Base-by-base conservation (phyloP, 2,797 vertebrate genomes). In the Carduelis carduelis region DNA sequence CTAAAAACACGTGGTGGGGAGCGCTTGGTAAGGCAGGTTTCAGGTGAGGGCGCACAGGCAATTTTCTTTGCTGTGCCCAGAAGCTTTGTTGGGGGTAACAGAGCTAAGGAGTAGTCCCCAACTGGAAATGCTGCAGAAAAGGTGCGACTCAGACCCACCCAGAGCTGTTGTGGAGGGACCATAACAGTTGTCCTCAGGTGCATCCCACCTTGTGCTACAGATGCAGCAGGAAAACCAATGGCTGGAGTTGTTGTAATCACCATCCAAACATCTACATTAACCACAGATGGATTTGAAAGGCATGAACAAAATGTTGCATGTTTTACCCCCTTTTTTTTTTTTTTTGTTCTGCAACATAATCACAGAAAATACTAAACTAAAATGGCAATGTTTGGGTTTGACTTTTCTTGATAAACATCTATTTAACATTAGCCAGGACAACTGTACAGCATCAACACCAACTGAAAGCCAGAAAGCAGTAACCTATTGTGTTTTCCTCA, bases 131-230 rank as follows among this genome's bases (percentile, higher is more conserved):
- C 9, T 61, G 57, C 65, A 76, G 69, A 39, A 55, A 71, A 46
- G 43, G 34, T 11, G 24, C 74, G 81, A 47, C 69, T 61, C 44
- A 60, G 35, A 37, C 30, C 70, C 75, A 60, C 43, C 7, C 37
- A 3, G 32, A 76, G 47, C n/a, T 65, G 55, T 12, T 49, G 27
- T 55, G 61, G 46, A 57, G 53, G 46, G 30, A 71, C 24, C 2
- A 0, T 23, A 60, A 23, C n/a, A 32, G 27, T 8, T 0, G 0
- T 32, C 41, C 35, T 39, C 0, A 7, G 23, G 9, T n/a, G 7
- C 32, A 89, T 74, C 60, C 56, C 35, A 57, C 30, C 14, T 70
- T 46, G 57, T 89, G 43, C 87, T 53, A 11, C 0, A 1, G 34
- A 17, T 8, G 20, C 37, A 53, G 47, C 1, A 3, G 56, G 59